These are phyloP conservation scores for Ephialtes manifestator DNA, from an alignment of 2,888 invertebrate species.

Conservation along the genomic window DNA sequence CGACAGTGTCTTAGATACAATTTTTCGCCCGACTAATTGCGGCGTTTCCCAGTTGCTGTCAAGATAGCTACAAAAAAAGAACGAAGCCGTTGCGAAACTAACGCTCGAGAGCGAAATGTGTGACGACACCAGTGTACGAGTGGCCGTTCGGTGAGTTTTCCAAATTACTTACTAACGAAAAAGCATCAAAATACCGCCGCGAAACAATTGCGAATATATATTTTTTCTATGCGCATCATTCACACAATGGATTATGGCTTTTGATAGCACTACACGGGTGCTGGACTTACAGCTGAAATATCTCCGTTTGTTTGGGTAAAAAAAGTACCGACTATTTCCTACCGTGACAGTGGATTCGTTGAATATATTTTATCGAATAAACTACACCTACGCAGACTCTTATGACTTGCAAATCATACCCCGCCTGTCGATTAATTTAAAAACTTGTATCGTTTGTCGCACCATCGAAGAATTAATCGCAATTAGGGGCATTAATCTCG, in stretches of 20 bases:
- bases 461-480: not conserved
- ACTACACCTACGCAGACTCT: not conserved
- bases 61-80: not conserved
- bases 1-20: slow-evolving; percentile 15
- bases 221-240: not conserved
- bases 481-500: not conserved
- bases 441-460: not conserved
- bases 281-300: not conserved
- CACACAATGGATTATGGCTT: not conserved
- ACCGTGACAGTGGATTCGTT: not conserved
- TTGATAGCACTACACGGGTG: not conserved
- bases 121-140: slow-evolving; percentile 85
- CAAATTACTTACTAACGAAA: not conserved
- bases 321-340: not conserved
- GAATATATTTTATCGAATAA: not conserved
- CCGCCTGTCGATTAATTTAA: not conserved
- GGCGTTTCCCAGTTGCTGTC: slow-evolving; percentile 51
- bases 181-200: not conserved
- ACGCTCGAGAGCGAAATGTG: slow-evolving; percentile 78
- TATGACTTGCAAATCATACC: not conserved
- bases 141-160: slow-evolving; percentile 84
- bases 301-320: not conserved
- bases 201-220: not conserved
- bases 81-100: slow-evolving; percentile 23
- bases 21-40: slow-evolving; percentile 31